These are phyloP conservation scores for Halocynthia aurantium DNA, from an alignment of 23 tunicate genomes.

Conservation along the genomic window DNA sequence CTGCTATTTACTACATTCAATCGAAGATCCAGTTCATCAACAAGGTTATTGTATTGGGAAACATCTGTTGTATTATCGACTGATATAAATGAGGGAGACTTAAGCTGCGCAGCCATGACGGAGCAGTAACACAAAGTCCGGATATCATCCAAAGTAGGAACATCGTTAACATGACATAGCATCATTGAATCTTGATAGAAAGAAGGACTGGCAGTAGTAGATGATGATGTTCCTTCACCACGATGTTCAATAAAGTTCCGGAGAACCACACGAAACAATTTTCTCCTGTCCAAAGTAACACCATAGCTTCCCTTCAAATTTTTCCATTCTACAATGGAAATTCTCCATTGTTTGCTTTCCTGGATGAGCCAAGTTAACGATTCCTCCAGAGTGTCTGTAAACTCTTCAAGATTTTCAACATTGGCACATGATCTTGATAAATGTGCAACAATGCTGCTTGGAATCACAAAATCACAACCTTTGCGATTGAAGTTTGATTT, in stretches of 20 bases:
- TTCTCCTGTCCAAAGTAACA: background rate
- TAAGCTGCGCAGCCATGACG: background rate
- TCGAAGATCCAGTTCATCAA: too few species aligned
- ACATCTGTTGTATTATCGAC: too few species aligned
- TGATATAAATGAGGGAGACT: too few species aligned
- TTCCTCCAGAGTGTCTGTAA: background rate
- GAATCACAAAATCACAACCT: too few species aligned
- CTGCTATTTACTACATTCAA: too few species aligned
- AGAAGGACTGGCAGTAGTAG: too few species aligned
- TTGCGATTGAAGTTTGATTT: too few species aligned
- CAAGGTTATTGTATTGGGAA: too few species aligned
- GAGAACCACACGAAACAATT: background rate
- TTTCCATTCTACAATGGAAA: background rate
- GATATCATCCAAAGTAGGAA: background rate
- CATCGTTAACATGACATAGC: constrained; percentile 8
- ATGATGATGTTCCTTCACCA: background rate
- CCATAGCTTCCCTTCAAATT: constrained; percentile 1
- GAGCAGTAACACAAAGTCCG: constrained; percentile 4
- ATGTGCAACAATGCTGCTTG: too few species aligned
- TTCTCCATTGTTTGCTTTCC: constrained; percentile 7
- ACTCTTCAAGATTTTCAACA: too few species aligned
- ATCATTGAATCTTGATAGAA: background rate
- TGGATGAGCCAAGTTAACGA: background rate
- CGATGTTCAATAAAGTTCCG: background rate
- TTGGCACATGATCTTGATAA: too few species aligned